Evolutionary conservation across 1,140 invertebrate species (phyloP), one percentile per base, ranked within the genome.

Genomic region (Musca domestica): DNA sequence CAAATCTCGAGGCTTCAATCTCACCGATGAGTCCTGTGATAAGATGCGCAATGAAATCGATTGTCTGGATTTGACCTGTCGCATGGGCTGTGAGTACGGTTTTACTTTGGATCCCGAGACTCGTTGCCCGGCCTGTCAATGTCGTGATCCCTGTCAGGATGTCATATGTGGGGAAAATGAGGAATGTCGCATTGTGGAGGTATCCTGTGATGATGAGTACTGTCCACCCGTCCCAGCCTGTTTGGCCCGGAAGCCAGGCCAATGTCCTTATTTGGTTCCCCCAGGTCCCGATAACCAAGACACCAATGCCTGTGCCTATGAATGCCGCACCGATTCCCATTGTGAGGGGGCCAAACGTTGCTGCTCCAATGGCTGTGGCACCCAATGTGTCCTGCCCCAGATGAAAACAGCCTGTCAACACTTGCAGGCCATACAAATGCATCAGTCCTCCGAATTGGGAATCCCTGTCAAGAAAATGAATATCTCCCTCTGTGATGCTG

Each of bases 321-420:
- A 90, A 74, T 95, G 93, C 72, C 88, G 87, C 23, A 87, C 86
- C 0, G 92, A 95, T 82, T 84, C 88, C 5, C 89, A 70, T 19
- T 95, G 93, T 73, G 86, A 87, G 2, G 85, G 85, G 0, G 83
- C 83, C 0, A 83, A 86, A 46, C 89, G 92, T 67, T 95, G 93
- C 78, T 95, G 93, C 74, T 92, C 91, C 1, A 94, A 93, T 51
- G 92, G 92, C 46, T 95, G 92, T 75, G 92, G 92, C 1, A 94
- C 91, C 1, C 89, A 91, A 70, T 94, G 92, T 74, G 85, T 91
- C 0, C 82, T 87, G 46, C 89, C 91, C 0, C 84, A 92, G 15
- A 82, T 91, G 69, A 88, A 91, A 65, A 91, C 92, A 3, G 91
- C 89, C 15, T 95, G 93, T 74, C 90, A 94, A 76, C 91, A 93